phyloP scores from a whole-genome alignment of 2,113 vertebrate species.

The Syngnathus typhle region DNA sequence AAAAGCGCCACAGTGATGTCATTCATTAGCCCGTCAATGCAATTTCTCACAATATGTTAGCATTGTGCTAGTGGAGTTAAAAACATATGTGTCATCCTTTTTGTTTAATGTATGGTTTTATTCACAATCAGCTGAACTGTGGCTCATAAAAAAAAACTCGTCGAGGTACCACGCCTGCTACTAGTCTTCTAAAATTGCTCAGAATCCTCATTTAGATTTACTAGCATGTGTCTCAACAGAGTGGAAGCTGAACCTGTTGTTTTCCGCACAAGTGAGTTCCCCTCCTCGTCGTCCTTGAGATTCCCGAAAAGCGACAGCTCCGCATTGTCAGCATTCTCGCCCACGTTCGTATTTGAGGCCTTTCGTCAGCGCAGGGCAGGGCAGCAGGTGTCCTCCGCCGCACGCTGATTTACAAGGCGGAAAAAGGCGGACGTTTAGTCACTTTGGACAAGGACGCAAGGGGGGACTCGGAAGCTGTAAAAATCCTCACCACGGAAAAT shows the following conservation, averaged over 20 bases:
- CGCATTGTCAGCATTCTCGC: conserved; percentile 23
- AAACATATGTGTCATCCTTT: neutral
- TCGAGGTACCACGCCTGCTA: neutral
- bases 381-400: conserved; percentile 8
- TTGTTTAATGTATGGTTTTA: neutral
- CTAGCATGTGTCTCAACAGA: neutral
- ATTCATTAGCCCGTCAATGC: neutral
- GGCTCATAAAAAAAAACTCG: neutral
- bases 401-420: conserved; percentile 14
- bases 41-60: neutral
- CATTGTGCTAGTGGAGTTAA: neutral
- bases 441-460: conserved; percentile 34
- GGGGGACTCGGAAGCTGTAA: neutral
- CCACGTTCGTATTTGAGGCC: conserved; percentile 16
- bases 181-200: neutral
- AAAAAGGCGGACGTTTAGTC: neutral
- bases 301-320: conserved; percentile 4
- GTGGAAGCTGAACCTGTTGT: neutral
- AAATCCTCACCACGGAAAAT: neutral
- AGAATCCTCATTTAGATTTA: neutral
- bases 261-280: neutral
- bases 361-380: conserved; percentile 10
- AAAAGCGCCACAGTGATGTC: neutral
- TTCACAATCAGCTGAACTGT: neutral
- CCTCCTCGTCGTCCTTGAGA: conserved; percentile 26